phyloP scores from a whole-genome alignment of 2,113 vertebrate species.

The Polypterus senegalus region DNA sequence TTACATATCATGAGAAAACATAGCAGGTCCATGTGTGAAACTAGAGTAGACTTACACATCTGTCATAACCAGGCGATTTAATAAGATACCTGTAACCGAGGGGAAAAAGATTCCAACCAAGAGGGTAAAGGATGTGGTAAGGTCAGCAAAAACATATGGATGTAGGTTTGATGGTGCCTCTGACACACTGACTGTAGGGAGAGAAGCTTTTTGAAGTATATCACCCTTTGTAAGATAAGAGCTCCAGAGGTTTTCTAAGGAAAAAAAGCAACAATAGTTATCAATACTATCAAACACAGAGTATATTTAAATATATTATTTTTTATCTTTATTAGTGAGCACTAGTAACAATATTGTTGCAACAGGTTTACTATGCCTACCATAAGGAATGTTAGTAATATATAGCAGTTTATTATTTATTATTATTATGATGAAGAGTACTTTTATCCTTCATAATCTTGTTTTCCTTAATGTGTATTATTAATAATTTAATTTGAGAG shows the following conservation, averaged over 20 bases:
- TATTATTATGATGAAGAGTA: too few species aligned
- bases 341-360: too few species aligned
- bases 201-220: constrained; percentile 58
- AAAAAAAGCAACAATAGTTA: background rate
- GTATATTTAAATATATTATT: too few species aligned
- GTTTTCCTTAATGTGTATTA: too few species aligned
- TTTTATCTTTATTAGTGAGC: too few species aligned
- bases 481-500: too few species aligned
- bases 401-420: too few species aligned
- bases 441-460: too few species aligned
- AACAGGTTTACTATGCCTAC: too few species aligned
- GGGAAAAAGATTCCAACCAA: constrained; percentile 87
- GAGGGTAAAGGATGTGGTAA: constrained; percentile 79
- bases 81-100: constrained; percentile 67
- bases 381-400: too few species aligned
- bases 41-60: background rate
- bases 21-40: background rate
- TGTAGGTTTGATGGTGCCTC: constrained; percentile 40
- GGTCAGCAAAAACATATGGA: constrained; percentile 72
- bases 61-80: background rate
- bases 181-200: constrained; percentile 34
- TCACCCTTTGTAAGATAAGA: constrained; percentile 65
- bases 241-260: constrained; percentile 75
- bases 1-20: background rate
- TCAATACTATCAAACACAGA: background rate